Conservation (phyloP, 2,113 vertebrate species). For the Catharus fuscescens region DNA sequence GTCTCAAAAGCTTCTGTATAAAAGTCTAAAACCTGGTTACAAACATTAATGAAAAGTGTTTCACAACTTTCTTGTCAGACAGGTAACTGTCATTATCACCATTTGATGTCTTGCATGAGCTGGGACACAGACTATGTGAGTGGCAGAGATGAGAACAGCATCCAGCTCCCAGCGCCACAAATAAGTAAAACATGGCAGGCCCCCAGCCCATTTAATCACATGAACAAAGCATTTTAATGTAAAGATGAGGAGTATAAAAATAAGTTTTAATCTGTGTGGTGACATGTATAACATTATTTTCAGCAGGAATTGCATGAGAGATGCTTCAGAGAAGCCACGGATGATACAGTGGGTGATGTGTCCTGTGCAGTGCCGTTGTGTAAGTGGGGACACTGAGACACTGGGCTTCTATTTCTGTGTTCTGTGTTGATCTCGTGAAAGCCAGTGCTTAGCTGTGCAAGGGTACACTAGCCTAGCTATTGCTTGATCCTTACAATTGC, state of each 20-base stretch:
- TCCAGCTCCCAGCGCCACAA: neutral
- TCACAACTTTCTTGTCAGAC: neutral
- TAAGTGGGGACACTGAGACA: neutral
- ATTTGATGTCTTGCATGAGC: neutral
- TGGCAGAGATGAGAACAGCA: neutral
- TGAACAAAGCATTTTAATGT: neutral
- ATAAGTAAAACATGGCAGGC: neutral
- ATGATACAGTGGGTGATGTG: neutral
- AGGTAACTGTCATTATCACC: neutral
- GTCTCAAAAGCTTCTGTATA: neutral
- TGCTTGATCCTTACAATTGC: neutral
- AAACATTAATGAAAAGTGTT: neutral
- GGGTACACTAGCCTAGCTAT: neutral
- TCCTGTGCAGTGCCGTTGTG: neutral
- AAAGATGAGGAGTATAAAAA: neutral
- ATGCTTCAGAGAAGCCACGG: neutral
- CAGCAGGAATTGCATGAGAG: neutral
- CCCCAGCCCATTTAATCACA: neutral
- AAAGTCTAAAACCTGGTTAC: neutral
- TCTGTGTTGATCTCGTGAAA: constrained; percentile 32
- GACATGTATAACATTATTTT: neutral
- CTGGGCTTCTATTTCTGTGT: constrained; percentile 3
- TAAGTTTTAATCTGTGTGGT: neutral
- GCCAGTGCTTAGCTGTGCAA: constrained; percentile 3
- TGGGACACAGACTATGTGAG: neutral